Evolutionary conservation across 37 sponge, comb jelly and placozoan species (phyloP), one percentile per base, ranked within the genome.

Genomic region (Spongia lamella): DNA sequence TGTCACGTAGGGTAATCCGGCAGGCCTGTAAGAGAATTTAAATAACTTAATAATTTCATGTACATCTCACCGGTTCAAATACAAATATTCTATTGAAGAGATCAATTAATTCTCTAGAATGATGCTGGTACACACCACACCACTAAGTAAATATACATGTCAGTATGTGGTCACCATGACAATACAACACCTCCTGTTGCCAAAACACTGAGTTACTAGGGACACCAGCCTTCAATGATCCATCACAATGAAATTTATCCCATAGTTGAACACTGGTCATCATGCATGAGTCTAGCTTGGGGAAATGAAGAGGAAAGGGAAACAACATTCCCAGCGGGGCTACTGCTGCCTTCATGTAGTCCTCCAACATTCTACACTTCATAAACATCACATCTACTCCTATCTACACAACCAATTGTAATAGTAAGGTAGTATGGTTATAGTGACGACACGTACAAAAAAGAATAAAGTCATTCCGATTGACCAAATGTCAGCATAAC

Each of bases 401-500:
- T n/a, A 72, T 68, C 88, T 88, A 35, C 16, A 25, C 1, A 39
- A 65, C 49, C 1, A 37, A 62, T 5, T 38, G n/a, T 16, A 56
- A 22, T n/a, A 32, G 17, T 31, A 24, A 1, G 17, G 15, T 7
- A 7, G 25, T 7, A 58, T 7, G 7, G 53, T 52, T 52, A 52
- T 14, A 52, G 9, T 19, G 11, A 37, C 7, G 34, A 22, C 3
- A 51, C 89, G 58, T 2, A 90, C 91, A 67, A 90, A 70, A 64
- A 90, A 90, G 68, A 90, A 84, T 5, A 90, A 67, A 35, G 86
- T 90, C 56, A 90, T 69, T 27, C 86, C 91, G 16, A 90, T 38
- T 6, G 86, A 85, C 91, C 91, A 90, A 14, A 90, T 55, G 65
- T 90, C 91, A 17, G 91, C 91, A 53, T 67, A 79, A 16, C 84